A percentile compares a stretch with the other conserved stretches of the same genome.
Evolutionary conservation across 2,888 invertebrate genomes (phyloP).

Genomic region (Apotomis turbidana): DNA sequence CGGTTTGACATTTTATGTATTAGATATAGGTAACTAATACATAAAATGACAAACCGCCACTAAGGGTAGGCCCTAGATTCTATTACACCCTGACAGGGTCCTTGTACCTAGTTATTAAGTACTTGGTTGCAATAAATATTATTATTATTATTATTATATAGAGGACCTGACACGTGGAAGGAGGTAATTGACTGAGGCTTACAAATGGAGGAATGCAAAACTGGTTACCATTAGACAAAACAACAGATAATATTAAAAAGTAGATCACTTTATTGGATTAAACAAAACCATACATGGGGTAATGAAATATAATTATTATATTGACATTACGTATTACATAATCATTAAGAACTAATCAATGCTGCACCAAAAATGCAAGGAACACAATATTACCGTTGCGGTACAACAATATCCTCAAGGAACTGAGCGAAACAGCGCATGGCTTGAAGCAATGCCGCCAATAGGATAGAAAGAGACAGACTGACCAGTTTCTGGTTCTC

Average conservation of each 20-base stretch:
- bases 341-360: conserved; percentile 63
- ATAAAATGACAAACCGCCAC: too few relatives aligned
- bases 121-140: too few relatives aligned
- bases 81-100: too few relatives aligned
- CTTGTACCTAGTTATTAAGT: too few relatives aligned
- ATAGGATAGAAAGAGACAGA: conserved; percentile 83
- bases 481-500: conserved; percentile 83
- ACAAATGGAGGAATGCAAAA: too few relatives aligned
- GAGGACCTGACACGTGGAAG: too few relatives aligned
- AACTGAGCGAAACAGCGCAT: conserved; percentile 85
- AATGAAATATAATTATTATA: conserved; percentile 67
- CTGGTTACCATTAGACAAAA: not conserved
- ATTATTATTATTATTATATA: too few relatives aligned
- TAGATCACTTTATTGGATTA: conserved; percentile 36
- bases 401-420: conserved; percentile 83
- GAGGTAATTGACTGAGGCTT: too few relatives aligned
- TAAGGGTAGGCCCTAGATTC: too few relatives aligned
- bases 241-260: conserved; percentile 22
- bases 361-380: conserved; percentile 67
- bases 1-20: too few relatives aligned
- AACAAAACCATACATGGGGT: conserved; percentile 54
- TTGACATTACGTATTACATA: conserved; percentile 63
- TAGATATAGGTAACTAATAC: too few relatives aligned
- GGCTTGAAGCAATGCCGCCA: conserved; percentile 85
- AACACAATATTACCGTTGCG: conserved; percentile 70